These are phyloP conservation scores for Bostrychus sinensis DNA, from an alignment of 2,113 vertebrate species.

Conservation along the genomic window DNA sequence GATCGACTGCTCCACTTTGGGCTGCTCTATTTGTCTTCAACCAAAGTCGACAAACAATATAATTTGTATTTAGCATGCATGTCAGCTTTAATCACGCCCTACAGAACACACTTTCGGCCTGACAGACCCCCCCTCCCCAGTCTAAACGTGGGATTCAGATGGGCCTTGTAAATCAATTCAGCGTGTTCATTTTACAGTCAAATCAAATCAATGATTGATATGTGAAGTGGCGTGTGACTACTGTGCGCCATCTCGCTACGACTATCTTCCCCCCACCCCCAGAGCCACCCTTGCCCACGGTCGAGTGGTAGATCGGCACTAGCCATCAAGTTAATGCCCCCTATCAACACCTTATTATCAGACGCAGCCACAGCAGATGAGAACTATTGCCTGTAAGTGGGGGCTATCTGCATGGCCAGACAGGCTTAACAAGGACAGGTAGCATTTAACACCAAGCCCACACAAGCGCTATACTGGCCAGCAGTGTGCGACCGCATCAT, in stretches of 20 bases:
- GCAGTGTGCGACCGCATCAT: constrained; percentile 38
- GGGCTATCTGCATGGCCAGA: constrained; percentile 68
- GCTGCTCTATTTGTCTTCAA: constrained; percentile 25
- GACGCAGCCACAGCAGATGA: constrained; percentile 58
- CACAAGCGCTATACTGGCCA: constrained; percentile 59
- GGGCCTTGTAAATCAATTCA: constrained; percentile 40
- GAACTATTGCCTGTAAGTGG: constrained; percentile 56
- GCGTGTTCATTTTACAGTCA: constrained; percentile 23
- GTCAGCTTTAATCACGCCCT: constrained; percentile 46
- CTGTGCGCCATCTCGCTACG: constrained; percentile 42
- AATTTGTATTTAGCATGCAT: constrained; percentile 43
- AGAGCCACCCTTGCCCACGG: constrained; percentile 48
- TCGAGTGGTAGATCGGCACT: constrained; percentile 69
- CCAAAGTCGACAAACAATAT: constrained; percentile 43
- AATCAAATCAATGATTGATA: constrained; percentile 52
- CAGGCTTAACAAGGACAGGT: constrained; percentile 68
- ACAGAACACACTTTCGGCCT: constrained; percentile 25
- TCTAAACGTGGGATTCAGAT: constrained; percentile 28
- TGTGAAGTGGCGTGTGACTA: constrained; percentile 52
- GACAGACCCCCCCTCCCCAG: constrained; percentile 25
- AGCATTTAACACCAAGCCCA: constrained; percentile 65
- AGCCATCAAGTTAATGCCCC: constrained; percentile 64
- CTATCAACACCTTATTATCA: constrained; percentile 78
- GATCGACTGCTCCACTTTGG: constrained; percentile 13
- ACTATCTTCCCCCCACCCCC: constrained; percentile 24